Evolutionary conservation across 2,113 vertebrate genomes (phyloP).

Genomic region (Anser brachyrhynchus): DNA sequence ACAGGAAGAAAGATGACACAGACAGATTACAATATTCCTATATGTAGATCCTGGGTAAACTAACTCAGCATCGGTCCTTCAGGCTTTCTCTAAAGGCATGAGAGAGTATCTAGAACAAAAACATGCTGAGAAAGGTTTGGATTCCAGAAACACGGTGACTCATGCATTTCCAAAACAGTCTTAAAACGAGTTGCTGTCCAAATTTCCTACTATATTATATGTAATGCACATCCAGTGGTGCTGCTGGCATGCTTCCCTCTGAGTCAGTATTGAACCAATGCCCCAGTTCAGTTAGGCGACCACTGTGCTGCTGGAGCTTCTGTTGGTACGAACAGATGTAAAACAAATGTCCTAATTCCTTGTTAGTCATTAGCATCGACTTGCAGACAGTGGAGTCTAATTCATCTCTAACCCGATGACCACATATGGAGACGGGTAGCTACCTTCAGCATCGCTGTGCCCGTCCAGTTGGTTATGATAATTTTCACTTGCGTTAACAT

Average conservation of each 20-base stretch:
- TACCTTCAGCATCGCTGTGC: not conserved
- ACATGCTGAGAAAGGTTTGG: constrained; percentile 35
- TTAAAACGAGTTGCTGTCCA: constrained; percentile 46
- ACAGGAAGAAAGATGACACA: not conserved
- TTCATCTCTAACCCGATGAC: not conserved
- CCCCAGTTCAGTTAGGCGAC: not conserved
- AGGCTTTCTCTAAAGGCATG: not conserved
- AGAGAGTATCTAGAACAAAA: constrained; percentile 13
- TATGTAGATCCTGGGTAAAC: not conserved
- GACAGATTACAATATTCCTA: not conserved
- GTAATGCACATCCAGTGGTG: constrained; percentile 12
- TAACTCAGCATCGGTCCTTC: not conserved
- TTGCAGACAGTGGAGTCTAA: not conserved
- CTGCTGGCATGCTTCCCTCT: constrained; percentile 27
- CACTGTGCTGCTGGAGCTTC: not conserved
- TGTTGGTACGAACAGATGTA: not conserved
- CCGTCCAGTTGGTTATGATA: not conserved
- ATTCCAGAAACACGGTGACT: constrained; percentile 51
- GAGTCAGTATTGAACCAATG: constrained; percentile 27
- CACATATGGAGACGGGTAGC: not conserved
- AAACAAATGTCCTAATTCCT: not conserved
- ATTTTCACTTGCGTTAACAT: not conserved
- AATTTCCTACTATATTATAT: constrained; percentile 21
- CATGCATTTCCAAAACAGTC: constrained; percentile 51
- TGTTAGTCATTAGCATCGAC: not conserved